Percentiles rank a stretch among this genome's conserved stretches.
phyloP scores from a whole-genome alignment of 1,140 invertebrate genomes.

The Teleogryllus occipitalis region DNA sequence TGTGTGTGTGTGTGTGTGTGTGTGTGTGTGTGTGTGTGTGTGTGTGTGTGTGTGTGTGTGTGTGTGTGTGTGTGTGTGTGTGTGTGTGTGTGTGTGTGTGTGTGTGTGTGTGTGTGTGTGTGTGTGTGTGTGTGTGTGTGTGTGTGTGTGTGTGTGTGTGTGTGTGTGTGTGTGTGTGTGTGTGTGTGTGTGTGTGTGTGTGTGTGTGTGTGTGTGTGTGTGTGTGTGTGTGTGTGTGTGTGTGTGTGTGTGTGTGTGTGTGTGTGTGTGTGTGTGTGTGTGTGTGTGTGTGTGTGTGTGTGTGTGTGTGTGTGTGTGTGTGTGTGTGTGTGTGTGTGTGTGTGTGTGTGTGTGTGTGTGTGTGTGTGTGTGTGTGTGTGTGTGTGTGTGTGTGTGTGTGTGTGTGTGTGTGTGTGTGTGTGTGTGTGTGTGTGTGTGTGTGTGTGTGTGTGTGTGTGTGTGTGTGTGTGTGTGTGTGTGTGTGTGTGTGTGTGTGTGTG shows the following conservation, averaged over 20 bases:
- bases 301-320: conserved; percentile 25
- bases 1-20: conserved; percentile 30
- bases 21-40: conserved; percentile 30
- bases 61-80: conserved; percentile 25
- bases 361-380: conserved; percentile 31
- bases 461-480: conserved; percentile 32
- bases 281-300: conserved; percentile 24
- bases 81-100: conserved; percentile 20
- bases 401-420: conserved; percentile 29
- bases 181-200: conserved; percentile 19
- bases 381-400: conserved; percentile 31
- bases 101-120: conserved; percentile 20
- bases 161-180: conserved; percentile 20
- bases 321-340: conserved; percentile 22
- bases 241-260: conserved; percentile 21
- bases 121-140: conserved; percentile 20
- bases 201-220: conserved; percentile 22
- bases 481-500: conserved; percentile 29
- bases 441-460: conserved; percentile 33
- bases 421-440: conserved; percentile 31
- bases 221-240: conserved; percentile 20
- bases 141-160: conserved; percentile 20
- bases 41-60: conserved; percentile 32
- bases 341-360: conserved; percentile 24
- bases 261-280: conserved; percentile 24